phyloP scores from a whole-genome alignment of 2,888 invertebrate genomes.

The Chrysomela aeneicollis region DNA sequence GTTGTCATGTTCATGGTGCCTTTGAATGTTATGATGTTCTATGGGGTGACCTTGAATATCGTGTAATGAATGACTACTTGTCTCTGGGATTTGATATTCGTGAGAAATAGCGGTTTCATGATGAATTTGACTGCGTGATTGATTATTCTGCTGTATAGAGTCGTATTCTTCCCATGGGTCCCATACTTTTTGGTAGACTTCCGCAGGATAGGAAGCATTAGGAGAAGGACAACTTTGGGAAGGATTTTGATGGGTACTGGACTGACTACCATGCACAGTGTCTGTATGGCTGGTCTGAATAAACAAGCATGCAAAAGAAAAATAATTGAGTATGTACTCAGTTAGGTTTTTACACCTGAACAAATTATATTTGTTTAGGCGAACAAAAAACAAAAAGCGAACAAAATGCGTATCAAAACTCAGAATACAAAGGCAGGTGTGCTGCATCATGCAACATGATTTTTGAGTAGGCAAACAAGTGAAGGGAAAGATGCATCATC shows the following conservation, averaged over 20 bases:
- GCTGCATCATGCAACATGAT: slow-evolving; percentile 44
- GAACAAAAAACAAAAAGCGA: slow-evolving; percentile 43
- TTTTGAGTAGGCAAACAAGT: slow-evolving; percentile 22
- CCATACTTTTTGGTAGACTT: slow-evolving; percentile 59
- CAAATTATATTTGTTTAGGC: slow-evolving; percentile 42
- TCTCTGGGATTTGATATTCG: slow-evolving; percentile 4
- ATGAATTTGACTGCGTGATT: slow-evolving; percentile 3
- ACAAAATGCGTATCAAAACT: slow-evolving; percentile 52
- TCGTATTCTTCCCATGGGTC: slow-evolving; percentile 82
- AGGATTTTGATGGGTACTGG: slow-evolving; percentile 30
- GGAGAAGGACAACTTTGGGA: slow-evolving; percentile 27
- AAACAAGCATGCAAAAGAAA: slow-evolving; percentile 59
- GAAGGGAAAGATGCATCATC: not conserved
- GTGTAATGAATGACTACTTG: not conserved
- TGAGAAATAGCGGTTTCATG: slow-evolving; percentile 2
- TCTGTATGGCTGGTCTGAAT: slow-evolving; percentile 45
- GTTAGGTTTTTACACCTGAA: slow-evolving; percentile 34
- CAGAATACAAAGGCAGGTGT: slow-evolving; percentile 55
- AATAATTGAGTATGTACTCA: slow-evolving; percentile 52
- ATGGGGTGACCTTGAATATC: not conserved
- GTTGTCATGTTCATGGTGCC: not conserved
- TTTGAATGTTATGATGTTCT: slow-evolving; percentile 2
- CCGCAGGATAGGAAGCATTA: slow-evolving; percentile 40
- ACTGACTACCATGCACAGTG: slow-evolving; percentile 42
- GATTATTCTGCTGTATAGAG: slow-evolving; percentile 38